Evolutionary conservation across 1,140 invertebrate species (phyloP), one percentile per base, ranked within the genome.

Genomic region (Belonocnema kinseyi): DNA sequence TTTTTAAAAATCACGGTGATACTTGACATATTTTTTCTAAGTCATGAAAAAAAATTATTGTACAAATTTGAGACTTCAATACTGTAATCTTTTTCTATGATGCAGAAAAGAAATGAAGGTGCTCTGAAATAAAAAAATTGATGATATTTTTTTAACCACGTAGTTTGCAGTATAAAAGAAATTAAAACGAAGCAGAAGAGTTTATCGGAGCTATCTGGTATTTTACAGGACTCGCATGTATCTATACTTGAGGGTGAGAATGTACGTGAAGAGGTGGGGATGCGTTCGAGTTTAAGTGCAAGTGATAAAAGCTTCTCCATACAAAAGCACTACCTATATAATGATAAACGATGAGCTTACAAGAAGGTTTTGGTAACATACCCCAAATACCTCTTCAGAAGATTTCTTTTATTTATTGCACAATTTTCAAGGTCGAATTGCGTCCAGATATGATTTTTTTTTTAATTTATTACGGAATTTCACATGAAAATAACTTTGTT

Each of bases 381-480:
- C 53, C 53, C 53, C n/a, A 33, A 66, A 66, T 33, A 66, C 40
- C 40, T 26, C 16, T 66, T 66, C 10, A 16, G 58, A 66, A 66
- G 58, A 66, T 12, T 33, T 66, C 21, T 66, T 66, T 26, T 46
- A 0, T 33, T 33, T 33, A 33, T 0, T 54, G 53, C n/a, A n/a
- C 14, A 54, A 10, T 17, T 54, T 66, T 8, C 26, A 40, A 46
- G 10, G 33, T 66, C n/a, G 33, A 66, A 61, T 26, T 61, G 21
- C 17, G 3, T 56, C 3, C n/a, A 13, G 21, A 19, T 19, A 56
- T 19, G 6, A 46, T 46, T 73, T 61, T 79, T 61, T 79, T 66
- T 33, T 73, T 13, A 14, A 26, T 77, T 66, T 74, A 77, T 74
- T 75, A 74, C 75, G 76, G 71, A 40, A 21, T n/a, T 53, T 16